Conservation (phyloP, 2,797 vertebrate genomes). For the Cephalopachus bancanus region DNA sequence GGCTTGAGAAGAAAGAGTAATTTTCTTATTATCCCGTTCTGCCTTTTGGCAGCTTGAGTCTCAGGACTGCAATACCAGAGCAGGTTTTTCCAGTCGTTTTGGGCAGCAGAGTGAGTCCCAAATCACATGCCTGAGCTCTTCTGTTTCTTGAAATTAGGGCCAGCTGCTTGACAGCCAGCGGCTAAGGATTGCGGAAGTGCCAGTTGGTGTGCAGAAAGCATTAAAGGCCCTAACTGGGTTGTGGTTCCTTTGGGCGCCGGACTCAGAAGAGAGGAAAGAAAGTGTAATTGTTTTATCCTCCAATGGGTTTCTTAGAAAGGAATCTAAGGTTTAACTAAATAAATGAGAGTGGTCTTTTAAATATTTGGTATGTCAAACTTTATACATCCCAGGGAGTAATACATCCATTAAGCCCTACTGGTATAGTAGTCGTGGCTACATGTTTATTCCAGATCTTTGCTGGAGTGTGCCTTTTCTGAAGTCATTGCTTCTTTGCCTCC, state of each 20-base stretch:
- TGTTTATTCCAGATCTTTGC: background rate
- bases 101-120: background rate
- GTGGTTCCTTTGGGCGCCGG: background rate
- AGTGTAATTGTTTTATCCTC: background rate
- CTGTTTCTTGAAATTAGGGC: background rate
- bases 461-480: background rate
- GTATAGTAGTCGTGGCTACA: background rate
- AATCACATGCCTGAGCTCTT: background rate
- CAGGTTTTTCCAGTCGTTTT: slow-evolving; percentile 56
- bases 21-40: background rate
- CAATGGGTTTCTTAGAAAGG: background rate
- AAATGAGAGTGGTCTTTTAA: slow-evolving; percentile 34
- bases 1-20: background rate
- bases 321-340: background rate
- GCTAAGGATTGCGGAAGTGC: background rate
- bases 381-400: background rate
- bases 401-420: background rate
- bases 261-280: too few species aligned
- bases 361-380: background rate
- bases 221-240: background rate
- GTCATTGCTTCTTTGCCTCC: background rate
- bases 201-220: background rate
- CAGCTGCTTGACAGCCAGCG: slow-evolving; percentile 12
- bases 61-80: background rate
- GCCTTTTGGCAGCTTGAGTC: background rate